Conservation (phyloP, 2,888 invertebrate genomes). For the Danaus chrysippus region DNA sequence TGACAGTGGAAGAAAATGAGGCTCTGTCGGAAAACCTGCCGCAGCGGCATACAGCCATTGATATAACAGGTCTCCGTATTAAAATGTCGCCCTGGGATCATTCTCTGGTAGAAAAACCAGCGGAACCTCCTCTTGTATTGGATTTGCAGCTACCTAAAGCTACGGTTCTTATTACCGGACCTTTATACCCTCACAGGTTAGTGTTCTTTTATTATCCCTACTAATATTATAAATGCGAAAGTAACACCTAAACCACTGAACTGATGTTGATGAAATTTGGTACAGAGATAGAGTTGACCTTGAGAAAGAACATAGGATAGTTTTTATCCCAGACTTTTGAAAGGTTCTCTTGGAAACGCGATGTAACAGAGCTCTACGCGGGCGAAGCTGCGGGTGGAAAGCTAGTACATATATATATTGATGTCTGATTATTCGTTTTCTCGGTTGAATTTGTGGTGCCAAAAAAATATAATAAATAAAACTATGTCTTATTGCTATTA, state of each 20-base stretch:
- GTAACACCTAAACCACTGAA: no score
- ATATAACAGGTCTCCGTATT: constrained; percentile 41
- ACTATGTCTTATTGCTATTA: no score
- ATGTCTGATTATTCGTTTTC: background rate
- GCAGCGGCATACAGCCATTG: constrained; percentile 43
- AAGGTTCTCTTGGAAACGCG: no score
- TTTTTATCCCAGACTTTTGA: no score
- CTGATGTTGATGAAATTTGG: no score
- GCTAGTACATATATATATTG: background rate
- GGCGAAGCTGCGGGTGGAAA: no score
- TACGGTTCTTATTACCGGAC: constrained; percentile 39
- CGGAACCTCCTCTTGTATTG: constrained; percentile 37
- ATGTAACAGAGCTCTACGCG: no score
- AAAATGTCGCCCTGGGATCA: constrained; percentile 55
- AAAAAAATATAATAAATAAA: background rate
- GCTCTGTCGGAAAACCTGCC: constrained; percentile 58
- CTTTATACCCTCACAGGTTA: constrained; percentile 63
- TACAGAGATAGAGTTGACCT: no score
- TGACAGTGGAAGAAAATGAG: constrained; percentile 68
- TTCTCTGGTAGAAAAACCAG: constrained; percentile 35
- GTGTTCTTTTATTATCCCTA: constrained; percentile 8
- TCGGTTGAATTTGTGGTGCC: background rate
- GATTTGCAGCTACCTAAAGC: constrained; percentile 45
- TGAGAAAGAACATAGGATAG: no score
- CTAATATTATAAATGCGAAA: no score